Conservation (phyloP, 2,888 invertebrate genomes). For the Megastigmus dorsalis region DNA sequence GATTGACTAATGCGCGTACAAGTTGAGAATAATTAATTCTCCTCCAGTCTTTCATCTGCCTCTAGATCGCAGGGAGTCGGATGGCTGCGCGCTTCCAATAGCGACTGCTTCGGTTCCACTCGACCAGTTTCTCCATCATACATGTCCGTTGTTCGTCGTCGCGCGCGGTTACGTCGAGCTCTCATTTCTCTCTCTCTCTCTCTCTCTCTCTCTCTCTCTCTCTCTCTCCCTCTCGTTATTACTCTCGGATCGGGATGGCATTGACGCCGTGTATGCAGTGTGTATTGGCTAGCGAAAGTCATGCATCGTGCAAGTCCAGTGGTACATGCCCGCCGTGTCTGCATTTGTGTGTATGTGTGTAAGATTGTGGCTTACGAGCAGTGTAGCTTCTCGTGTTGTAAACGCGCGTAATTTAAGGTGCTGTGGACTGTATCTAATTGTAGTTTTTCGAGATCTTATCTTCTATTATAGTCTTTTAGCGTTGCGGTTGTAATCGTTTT, state of each 20-base stretch:
- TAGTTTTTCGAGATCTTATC: no score
- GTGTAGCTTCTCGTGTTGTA: no score
- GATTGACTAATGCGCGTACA: constrained; percentile 4
- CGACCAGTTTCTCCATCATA: constrained; percentile 29
- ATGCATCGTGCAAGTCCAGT: neutral
- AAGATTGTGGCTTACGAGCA: neutral
- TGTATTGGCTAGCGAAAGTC: constrained; percentile 32
- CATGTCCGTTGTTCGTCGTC: constrained; percentile 5
- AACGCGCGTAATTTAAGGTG: no score
- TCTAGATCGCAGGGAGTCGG: neutral
- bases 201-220: neutral
- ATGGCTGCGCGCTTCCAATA: neutral
- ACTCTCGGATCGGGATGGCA: constrained; percentile 9
- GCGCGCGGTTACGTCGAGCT: neutral
- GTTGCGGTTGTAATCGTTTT: no score
- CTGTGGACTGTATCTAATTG: no score
- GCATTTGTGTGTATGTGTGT: neutral
- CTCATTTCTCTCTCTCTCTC: constrained; percentile 17
- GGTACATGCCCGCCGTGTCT: neutral
- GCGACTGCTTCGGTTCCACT: constrained; percentile 17
- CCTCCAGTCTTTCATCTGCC: neutral
- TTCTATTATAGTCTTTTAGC: no score
- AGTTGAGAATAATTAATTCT: constrained; percentile 24
- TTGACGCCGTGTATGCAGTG: constrained; percentile 21
- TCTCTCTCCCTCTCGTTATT: neutral